Percentiles rank a stretch among this genome's conserved stretches.
These are phyloP conservation scores for Sminthurides aquaticus DNA, from an alignment of 2,888 invertebrate species.

Conservation along the genomic window DNA sequence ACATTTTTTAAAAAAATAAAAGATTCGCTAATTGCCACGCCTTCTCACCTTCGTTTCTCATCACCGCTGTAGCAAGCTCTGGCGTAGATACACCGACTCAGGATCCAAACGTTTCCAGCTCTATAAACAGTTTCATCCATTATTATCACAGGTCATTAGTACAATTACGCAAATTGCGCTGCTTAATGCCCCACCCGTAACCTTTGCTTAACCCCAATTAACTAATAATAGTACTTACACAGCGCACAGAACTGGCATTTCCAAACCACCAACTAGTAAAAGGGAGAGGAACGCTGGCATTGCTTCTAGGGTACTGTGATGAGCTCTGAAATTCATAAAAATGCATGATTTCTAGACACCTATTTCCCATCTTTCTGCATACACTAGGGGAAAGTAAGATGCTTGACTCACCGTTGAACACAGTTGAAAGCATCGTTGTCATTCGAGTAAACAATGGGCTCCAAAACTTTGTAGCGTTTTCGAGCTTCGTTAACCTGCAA, in stretches of 20 bases:
- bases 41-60: background rate
- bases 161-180: background rate
- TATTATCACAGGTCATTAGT: background rate
- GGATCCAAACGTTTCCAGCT: conserved; percentile 5
- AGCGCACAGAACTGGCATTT: background rate
- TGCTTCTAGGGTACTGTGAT: background rate
- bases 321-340: background rate
- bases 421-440: conserved; percentile 49
- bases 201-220: no score
- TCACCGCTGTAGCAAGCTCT: conserved; percentile 1
- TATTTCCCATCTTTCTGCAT: no score
- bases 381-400: no score
- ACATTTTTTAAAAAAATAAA: background rate
- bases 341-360: no score
- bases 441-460: conserved; percentile 50
- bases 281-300: background rate
- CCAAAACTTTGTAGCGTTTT: conserved; percentile 46
- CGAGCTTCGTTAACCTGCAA: conserved; percentile 45
- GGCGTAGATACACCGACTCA: background rate
- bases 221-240: no score
- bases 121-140: background rate
- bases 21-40: no score
- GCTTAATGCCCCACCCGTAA: no score
- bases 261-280: background rate
- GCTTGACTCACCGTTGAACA: conserved; percentile 46